Evolutionary conservation across 2,888 invertebrate genomes (phyloP), one percentile per base, ranked within the genome.

Genomic region (Drosophila buzzatii): DNA sequence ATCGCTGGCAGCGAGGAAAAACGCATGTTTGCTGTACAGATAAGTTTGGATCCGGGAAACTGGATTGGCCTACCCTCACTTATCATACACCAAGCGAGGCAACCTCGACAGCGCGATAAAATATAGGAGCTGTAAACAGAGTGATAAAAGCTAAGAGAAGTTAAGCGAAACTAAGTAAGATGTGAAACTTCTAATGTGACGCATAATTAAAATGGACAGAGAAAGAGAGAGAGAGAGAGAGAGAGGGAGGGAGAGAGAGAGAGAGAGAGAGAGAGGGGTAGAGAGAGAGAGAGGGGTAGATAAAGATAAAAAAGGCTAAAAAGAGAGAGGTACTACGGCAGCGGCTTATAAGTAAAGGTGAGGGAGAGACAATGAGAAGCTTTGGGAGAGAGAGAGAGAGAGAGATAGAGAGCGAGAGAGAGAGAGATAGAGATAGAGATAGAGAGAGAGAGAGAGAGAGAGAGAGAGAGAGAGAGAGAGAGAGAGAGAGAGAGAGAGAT

Each of bases 1-100:
- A 70, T 70, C 71, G 23, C 23, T n/a, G 53, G 37, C 53, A 14
- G 23, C 14, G 52, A 10, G 53, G 14, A 14, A 16, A 16, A 35
- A 23, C 16, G 53, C 53, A 37, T 37, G 52, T 35, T 37, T 52
- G 52, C 37, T 52, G 37, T 10, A 69, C 39, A 58, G 45, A 69
- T 53, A 69, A 69, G 49, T 49, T 18, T 20, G 23, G 45, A 63
- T 44, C 44, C 44, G 45, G 58, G 39, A 31, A 42, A 31, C 14
- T 41, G 41, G 20, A 27, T 7, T n/a, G 27, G 55, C 41, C n/a
- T 7, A 1, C 27, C 12, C n/a, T 3, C n/a, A 35, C 18, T 51
- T 51, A 51, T 51, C 51, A 35, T 16, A 9, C 39, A 23, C 9
- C 37, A n/a, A 27, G 20, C 45, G 2, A 37, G 39, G 51, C 42